Base-by-base conservation (phyloP, 2,113 vertebrate genomes). In the Bufo gargarizans region DNA sequence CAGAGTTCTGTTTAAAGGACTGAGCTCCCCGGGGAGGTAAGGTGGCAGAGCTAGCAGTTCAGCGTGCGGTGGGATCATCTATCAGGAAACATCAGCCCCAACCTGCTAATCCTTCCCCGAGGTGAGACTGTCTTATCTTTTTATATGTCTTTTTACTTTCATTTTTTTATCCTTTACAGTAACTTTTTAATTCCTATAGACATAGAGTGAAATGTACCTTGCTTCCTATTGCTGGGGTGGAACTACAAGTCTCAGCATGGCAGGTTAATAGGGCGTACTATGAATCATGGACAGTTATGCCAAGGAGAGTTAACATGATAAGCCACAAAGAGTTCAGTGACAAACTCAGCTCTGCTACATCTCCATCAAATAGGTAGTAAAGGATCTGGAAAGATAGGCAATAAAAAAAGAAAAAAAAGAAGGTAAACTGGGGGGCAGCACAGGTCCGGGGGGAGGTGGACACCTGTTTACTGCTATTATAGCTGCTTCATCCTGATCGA, bases 1-100 rank as follows among this genome's bases (percentile, higher is more conserved):
- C 58, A 45, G 58, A 77, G 87, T 76, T 88, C 56, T 88, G 87
- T 88, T 88, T 88, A 88, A 77, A 83, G 87, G 80, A 20, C 87
- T 88, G 58, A 53, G 71, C 10, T 84, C 87, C 87, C 87, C 50
- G 9, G 87, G 80, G 80, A 84, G 71, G 55, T 84, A 59, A 65
- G 80, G 56, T 83, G 87, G 58, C 69, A 88, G 55, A 61, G 67
- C 13, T 20, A 7, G 43, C 76, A 22, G 85, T 11, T 55, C n/a
- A 69, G 14, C 17, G 59, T 43, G 56, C 76, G 16, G 84, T 79
- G 85, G 65, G 56, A 79, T 82, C 43, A 56, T 67, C 43, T 50
- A 55, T 55, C 76, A 13, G 76, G 55, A 77, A 22, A 86, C 56
- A 53, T 65, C n/a, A 55, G 19, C 74, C 59, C 61, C 50, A 33